Evolutionary conservation across 2,797 vertebrate genomes (phyloP), one percentile per base, ranked within the genome.

Genomic region (Gymnothorax reevesii): DNA sequence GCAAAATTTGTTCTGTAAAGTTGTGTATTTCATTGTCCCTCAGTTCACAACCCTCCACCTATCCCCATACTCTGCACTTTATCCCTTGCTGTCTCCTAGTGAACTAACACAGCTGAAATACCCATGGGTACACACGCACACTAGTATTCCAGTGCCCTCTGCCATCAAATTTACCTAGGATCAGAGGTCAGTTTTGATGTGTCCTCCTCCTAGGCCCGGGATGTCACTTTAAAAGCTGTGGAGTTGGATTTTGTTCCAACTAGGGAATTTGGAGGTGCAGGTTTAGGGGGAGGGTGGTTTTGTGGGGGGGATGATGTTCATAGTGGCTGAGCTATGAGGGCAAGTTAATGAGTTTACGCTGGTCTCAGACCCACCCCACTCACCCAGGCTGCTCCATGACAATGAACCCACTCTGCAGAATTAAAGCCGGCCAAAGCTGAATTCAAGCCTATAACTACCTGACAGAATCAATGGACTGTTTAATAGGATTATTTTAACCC

Each of bases 111-210:
- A 25, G 71, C 42, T 77, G 71, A 7, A 52, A 42, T 49, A 77
- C 55, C 62, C 60, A 25, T 49, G 9, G 15, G 55, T 49, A n/a
- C 27, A 52, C 62, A 49, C 25, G 55, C 10, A n/a, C 64, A 15
- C 0, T 22, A 42, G 33, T 57, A 33, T 17, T 57, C 64, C 52
- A 73, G 42, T 85, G 62, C 64, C 59, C 83, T 49, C 49, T 90
- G 82, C 86, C 89, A 1, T 71, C 42, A 71, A 82, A 87, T 80
- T n/a, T 69, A 88, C 89, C n/a, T 79, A 42, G 54, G 75, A 22
- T 71, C 33, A 57, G 71, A 79, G 69, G 52, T 59, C 86, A 52
- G 77, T 87, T 3, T 5, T 83, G 84, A 12, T 83, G n/a, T 89
- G 83, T 59, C 83, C 69, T 27, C 73, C 87, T 62, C 90, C 17